Conservation (phyloP, 2,888 invertebrate species). For the Timema podura region DNA sequence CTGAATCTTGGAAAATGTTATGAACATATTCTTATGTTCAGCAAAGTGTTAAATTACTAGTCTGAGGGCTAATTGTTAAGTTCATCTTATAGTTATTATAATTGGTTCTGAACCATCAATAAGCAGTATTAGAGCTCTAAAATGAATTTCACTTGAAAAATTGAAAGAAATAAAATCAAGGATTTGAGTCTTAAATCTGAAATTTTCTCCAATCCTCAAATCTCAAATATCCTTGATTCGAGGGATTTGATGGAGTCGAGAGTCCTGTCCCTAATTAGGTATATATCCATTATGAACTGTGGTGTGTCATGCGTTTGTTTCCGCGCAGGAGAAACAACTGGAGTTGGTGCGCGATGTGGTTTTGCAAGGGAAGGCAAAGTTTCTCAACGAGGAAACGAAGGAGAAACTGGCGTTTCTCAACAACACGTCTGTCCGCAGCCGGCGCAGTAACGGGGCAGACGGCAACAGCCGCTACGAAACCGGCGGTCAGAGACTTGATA, state of each 20-base stretch:
- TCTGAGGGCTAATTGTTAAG: no score
- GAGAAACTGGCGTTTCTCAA: slow-evolving; percentile 77
- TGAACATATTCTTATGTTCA: no score
- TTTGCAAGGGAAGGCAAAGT: slow-evolving; percentile 63
- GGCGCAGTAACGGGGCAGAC: background rate
- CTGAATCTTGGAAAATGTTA: no score
- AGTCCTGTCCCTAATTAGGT: slow-evolving; percentile 3
- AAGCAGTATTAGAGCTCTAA: no score
- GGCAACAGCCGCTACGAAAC: slow-evolving; percentile 11
- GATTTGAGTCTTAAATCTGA: background rate
- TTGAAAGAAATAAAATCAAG: background rate
- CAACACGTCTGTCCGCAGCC: slow-evolving; percentile 55
- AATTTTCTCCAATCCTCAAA: no score
- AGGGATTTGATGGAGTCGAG: background rate
- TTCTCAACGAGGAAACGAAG: slow-evolving; percentile 73
- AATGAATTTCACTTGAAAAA: no score
- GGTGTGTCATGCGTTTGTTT: background rate
- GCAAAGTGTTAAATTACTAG: no score
- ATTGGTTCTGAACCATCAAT: no score
- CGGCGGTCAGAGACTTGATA: slow-evolving; percentile 36
- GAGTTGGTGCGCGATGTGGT: slow-evolving; percentile 68
- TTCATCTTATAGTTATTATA: no score
- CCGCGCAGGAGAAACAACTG: slow-evolving; percentile 64
- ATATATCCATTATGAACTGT: slow-evolving; percentile 13
- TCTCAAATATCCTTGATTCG: no score